These are phyloP conservation scores for Lamprotornis superbus DNA, from an alignment of 2,113 vertebrate species.

Conservation along the genomic window DNA sequence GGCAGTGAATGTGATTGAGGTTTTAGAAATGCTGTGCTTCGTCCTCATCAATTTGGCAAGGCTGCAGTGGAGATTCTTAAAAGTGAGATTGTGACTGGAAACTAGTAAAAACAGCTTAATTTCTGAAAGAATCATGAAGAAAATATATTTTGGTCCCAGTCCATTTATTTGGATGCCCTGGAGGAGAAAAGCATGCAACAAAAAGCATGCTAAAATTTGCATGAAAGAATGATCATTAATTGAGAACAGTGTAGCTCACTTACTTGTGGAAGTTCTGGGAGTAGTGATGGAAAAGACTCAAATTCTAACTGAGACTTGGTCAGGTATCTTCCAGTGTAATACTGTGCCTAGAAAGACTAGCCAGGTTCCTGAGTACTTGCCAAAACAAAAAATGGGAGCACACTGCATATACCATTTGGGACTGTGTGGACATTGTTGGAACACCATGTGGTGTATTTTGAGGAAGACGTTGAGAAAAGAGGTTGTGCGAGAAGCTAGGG, in stretches of 20 bases:
- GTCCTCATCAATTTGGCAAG: neutral
- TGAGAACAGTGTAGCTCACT: neutral
- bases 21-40: neutral
- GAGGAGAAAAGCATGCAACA: neutral
- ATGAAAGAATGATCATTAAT: neutral
- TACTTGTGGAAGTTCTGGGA: neutral
- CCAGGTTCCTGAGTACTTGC: neutral
- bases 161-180: neutral
- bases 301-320: neutral
- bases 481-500: neutral
- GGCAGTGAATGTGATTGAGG: neutral
- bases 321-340: neutral
- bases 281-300: neutral
- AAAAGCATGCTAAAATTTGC: neutral
- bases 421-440: neutral
- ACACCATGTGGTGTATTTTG: neutral
- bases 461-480: neutral
- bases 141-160: neutral
- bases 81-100: neutral
- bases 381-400: neutral
- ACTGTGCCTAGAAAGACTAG: neutral
- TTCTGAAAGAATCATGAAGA: neutral
- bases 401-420: fast-evolving
- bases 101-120: neutral
- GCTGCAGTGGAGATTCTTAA: neutral